Evolutionary conservation across 2,113 vertebrate species (phyloP).

Genomic region (Ceyx cyanopectus): DNA sequence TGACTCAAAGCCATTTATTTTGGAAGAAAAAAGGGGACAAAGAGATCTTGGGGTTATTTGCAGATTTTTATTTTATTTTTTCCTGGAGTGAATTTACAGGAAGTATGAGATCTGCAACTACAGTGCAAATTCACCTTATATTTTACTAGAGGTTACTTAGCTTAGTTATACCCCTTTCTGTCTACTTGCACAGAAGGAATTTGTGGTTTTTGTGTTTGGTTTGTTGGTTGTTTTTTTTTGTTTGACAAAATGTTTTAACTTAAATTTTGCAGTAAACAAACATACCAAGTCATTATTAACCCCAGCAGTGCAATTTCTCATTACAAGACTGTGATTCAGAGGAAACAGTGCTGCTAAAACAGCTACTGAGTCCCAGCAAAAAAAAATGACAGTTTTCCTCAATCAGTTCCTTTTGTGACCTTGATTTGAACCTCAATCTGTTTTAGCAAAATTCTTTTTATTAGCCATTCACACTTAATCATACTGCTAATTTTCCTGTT

Average conservation of each 20-base stretch:
- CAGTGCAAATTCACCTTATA: background rate
- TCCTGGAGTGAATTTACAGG: background rate
- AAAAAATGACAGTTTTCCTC: constrained; percentile 74
- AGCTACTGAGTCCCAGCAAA: constrained; percentile 49
- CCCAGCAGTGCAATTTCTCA: constrained; percentile 77
- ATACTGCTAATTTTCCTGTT: constrained; percentile 75
- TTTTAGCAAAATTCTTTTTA: constrained; percentile 79
- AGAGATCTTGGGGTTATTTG: background rate
- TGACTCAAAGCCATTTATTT: background rate
- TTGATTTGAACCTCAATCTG: constrained; percentile 82
- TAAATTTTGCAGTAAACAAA: constrained; percentile 69
- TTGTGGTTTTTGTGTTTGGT: background rate
- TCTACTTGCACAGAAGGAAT: constrained; percentile 49
- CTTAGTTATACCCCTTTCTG: background rate
- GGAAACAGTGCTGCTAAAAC: constrained; percentile 65
- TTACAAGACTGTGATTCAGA: constrained; percentile 72
- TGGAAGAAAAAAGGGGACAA: background rate
- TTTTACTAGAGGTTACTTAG: background rate
- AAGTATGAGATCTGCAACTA: background rate
- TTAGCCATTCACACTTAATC: constrained; percentile 72
- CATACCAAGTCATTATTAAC: constrained; percentile 74
- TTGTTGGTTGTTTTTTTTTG: background rate
- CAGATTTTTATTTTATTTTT: background rate
- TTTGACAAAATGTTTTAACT: constrained; percentile 64
- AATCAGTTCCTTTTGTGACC: constrained; percentile 79